A percentile compares a stretch with the other conserved stretches of the same genome.
phyloP scores from a whole-genome alignment of 2,113 vertebrate species.

The Microcebus ravelobensis region DNA sequence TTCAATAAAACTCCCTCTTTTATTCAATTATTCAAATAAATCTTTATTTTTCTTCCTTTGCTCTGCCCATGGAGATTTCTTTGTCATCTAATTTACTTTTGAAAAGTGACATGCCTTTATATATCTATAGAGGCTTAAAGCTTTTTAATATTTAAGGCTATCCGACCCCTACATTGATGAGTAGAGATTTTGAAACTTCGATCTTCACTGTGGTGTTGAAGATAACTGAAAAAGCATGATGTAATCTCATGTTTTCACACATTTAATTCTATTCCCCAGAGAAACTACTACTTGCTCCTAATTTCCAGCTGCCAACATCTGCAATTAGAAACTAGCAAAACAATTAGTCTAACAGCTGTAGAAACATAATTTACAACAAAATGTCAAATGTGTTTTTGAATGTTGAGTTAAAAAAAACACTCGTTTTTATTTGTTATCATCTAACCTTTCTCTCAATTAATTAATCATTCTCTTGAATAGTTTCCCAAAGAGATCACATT shows the following conservation, averaged over 20 bases:
- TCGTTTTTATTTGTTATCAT: conserved; percentile 54
- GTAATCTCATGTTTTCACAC: conserved; percentile 80
- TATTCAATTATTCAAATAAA: conserved; percentile 73
- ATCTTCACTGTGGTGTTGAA: neutral
- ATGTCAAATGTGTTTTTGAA: conserved; percentile 75
- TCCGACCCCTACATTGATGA: conserved; percentile 17
- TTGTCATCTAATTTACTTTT: conserved; percentile 48
- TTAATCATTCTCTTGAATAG: conserved; percentile 74
- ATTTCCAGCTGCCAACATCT: conserved; percentile 82
- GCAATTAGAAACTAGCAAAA: conserved; percentile 82
- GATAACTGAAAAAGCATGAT: conserved; percentile 55
- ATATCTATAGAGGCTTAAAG: neutral
- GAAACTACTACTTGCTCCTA: conserved; percentile 78
- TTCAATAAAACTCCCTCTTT: conserved; percentile 50
- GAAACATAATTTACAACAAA: conserved; percentile 80
- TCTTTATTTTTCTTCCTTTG: conserved; percentile 46
- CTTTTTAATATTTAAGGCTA: conserved; percentile 32
- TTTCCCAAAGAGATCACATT: conserved; percentile 69
- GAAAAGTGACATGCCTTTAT: neutral
- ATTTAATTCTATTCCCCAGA: conserved; percentile 80
- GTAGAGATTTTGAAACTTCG: neutral
- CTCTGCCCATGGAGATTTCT: neutral
- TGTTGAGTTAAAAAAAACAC: conserved; percentile 57
- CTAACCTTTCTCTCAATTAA: conserved; percentile 72
- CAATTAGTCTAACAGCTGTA: conserved; percentile 78